A percentile compares a stretch with the other conserved stretches of the same genome.
These are phyloP conservation scores for Calameuta filiformis DNA, from an alignment of 2,888 invertebrate genomes.

Conservation along the genomic window DNA sequence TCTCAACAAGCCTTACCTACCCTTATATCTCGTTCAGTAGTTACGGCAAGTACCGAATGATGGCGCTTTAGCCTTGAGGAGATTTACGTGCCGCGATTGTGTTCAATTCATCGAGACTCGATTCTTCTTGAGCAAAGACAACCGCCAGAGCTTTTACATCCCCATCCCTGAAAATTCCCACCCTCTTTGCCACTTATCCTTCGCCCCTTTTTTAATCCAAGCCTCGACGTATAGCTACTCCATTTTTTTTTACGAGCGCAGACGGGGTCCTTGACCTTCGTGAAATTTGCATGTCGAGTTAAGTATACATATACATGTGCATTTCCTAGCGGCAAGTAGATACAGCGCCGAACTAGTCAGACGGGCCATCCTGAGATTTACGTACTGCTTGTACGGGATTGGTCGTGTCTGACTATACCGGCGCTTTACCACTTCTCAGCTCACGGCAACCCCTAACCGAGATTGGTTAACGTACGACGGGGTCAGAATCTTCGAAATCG, in stretches of 20 bases:
- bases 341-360: neutral
- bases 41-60: neutral
- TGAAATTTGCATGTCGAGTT: neutral
- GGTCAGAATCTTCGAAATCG: too few relatives aligned
- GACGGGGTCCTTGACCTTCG: neutral
- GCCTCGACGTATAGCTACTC: neutral
- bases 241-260: neutral
- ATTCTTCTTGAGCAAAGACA: neutral
- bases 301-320: neutral
- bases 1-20: neutral
- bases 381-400: neutral
- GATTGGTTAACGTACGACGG: neutral
- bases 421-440: neutral
- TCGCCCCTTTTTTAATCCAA: neutral
- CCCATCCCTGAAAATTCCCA: neutral
- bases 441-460: neutral
- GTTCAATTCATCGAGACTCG: neutral
- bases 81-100: constrained; percentile 7
- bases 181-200: neutral
- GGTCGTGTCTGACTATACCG: neutral
- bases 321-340: neutral
- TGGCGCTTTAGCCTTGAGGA: neutral
- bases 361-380: neutral
- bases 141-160: neutral
- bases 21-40: neutral